Base-by-base conservation (phyloP, 2,888 invertebrate genomes). In the Dicranocentrus wangi region DNA sequence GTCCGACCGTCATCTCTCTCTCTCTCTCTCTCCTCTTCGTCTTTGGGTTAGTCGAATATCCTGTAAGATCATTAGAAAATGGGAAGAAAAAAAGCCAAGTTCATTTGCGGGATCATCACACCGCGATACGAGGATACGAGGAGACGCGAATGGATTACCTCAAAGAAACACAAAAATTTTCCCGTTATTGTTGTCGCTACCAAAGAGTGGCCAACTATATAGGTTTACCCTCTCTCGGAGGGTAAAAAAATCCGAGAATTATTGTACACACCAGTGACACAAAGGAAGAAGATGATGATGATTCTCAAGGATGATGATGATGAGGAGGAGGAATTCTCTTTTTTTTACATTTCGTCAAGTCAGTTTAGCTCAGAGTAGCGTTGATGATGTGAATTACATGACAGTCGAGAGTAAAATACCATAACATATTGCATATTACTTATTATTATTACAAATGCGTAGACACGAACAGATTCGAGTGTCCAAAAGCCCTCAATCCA, bases 81-180 rank as follows among this genome's bases (percentile, higher is more conserved):
- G 32, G 21, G 21, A 61, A 27, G 28, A 51, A 28, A 72, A 63
- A 75, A 43, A 43, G 10, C 13, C 2, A 66, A 66, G 75, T 58
- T 75, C 75, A 66, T 75, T 75, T 75, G 66, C 23, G 66, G 75
- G 75, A 66, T 66, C 65, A 66, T 66, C 65, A 65, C 23, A 65
- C 61, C 51, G 63, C 61, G 51, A 53, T n/a, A n/a, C n/a, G n/a
- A n/a, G n/a, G n/a, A n/a, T n/a, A n/a, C n/a, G n/a, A 47, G n/a
- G 47, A 10, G n/a, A n/a, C n/a, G n/a, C n/a, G 15, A 75, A 75
- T 65, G 75, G 53, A 68, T 66, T 58, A 32, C 75, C 32, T 42
- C 55, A 39, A 61, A 43, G 47, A 25, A 23, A 23, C 55, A 39
- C 43, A 43, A 61, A 25, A 23, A 23, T n/a, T 65, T 42, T 66